A percentile compares a stretch with the other conserved stretches of the same genome.
Evolutionary conservation across 1,140 invertebrate species (phyloP).

Genomic region (Drosophila repletoides): DNA sequence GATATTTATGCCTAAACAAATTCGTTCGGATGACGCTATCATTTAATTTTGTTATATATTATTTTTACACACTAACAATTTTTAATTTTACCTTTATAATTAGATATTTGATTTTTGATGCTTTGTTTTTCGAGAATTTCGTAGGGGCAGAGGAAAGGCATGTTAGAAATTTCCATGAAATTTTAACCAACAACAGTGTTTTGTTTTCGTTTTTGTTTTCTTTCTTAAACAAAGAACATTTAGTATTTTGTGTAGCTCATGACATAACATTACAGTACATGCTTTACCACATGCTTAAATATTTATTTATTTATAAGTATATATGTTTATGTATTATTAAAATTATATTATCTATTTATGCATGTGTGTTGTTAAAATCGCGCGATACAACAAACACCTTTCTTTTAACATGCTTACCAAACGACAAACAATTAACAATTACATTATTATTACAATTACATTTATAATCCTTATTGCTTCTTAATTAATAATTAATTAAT

Average conservation of each 20-base stretch:
- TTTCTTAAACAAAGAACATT: constrained; percentile 26
- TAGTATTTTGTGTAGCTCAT: constrained; percentile 24
- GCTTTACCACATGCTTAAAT: constrained; percentile 20
- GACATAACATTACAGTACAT: constrained; percentile 35
- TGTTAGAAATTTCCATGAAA: constrained; percentile 73
- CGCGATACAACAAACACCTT: constrained; percentile 37
- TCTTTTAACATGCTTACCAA: constrained; percentile 38
- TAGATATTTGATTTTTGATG: constrained; percentile 42
- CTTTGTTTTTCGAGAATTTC: constrained; percentile 46
- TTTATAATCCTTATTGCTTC: constrained; percentile 20
- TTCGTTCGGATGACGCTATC: no score
- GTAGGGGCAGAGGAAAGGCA: constrained; percentile 51
- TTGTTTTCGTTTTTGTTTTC: constrained; percentile 7
- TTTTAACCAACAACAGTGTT: constrained; percentile 49
- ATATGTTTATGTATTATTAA: constrained; percentile 16
- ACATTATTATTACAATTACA: constrained; percentile 42
- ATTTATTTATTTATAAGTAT: constrained; percentile 24
- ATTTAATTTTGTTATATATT: no score
- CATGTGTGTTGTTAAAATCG: constrained; percentile 43
- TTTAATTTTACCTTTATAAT: constrained; percentile 2
- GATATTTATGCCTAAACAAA: no score
- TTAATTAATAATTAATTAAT: no score
- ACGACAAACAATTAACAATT: constrained; percentile 68
- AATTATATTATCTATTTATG: no score
- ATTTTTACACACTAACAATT: constrained; percentile 31